These are phyloP conservation scores for Bambusicola thoracicus DNA, from an alignment of 2,113 vertebrate genomes.

Conservation along the genomic window DNA sequence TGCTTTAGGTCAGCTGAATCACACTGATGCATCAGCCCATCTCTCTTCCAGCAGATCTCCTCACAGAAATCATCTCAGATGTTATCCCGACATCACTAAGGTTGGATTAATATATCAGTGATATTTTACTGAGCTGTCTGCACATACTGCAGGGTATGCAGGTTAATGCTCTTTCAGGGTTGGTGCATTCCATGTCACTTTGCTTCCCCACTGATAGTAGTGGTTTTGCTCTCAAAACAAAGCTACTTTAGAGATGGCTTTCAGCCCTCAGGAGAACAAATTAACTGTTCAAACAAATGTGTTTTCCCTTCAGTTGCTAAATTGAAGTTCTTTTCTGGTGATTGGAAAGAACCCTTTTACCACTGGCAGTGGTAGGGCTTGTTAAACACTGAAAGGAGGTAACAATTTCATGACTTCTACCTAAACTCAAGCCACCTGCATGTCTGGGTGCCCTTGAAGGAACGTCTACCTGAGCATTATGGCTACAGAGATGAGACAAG, in stretches of 20 bases:
- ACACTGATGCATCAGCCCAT: background rate
- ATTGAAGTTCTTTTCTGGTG: background rate
- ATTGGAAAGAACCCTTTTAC: background rate
- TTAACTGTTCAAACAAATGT: constrained; percentile 7
- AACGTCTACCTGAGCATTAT: background rate
- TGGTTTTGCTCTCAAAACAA: background rate
- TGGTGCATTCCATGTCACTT: background rate
- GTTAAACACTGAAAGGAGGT: background rate
- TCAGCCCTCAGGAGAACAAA: background rate
- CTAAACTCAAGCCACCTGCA: background rate
- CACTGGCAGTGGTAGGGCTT: background rate
- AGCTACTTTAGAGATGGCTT: background rate
- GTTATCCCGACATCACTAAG: background rate
- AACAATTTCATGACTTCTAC: background rate
- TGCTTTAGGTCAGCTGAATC: background rate
- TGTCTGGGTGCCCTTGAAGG: background rate
- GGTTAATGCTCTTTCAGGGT: background rate
- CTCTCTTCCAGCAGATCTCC: background rate
- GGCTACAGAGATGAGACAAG: background rate
- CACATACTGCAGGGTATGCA: rapidly evolving
- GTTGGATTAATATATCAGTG: rapidly evolving
- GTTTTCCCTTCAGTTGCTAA: background rate
- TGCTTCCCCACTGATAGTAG: too few relatives aligned
- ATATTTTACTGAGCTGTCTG: background rate
- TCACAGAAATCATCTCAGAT: background rate